Evolutionary conservation across 2,113 vertebrate genomes (phyloP).

Genomic region (Lepidothrix coronata): DNA sequence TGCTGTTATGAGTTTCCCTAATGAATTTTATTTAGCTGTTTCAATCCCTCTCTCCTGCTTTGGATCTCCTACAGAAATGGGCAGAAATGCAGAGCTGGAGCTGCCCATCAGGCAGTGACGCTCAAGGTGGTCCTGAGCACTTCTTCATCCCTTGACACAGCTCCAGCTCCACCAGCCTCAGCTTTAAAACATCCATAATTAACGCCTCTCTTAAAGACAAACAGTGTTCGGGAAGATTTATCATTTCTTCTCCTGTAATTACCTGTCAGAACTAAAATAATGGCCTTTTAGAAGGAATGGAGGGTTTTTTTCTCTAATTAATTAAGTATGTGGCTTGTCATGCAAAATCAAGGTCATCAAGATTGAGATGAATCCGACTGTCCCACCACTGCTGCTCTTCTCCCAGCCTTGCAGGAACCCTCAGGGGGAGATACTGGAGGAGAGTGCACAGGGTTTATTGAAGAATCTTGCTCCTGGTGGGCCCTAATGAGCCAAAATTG

Average conservation of each 20-base stretch:
- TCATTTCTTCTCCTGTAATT: slow-evolving; percentile 42
- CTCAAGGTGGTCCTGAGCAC: background rate
- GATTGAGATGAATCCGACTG: slow-evolving; percentile 2
- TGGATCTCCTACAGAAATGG: rapidly evolving
- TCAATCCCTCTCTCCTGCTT: background rate
- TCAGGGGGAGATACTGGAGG: background rate
- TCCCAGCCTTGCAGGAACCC: background rate
- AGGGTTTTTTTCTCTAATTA: background rate
- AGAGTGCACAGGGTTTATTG: background rate
- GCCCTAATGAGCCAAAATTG: background rate
- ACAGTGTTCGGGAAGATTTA: slow-evolving; percentile 11
- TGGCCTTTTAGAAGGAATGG: background rate
- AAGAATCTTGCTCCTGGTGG: background rate
- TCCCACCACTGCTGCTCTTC: background rate
- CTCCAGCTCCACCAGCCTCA: background rate
- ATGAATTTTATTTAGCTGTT: background rate
- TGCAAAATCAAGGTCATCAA: slow-evolving; percentile 45
- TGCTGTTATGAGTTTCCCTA: background rate
- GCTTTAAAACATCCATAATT: background rate
- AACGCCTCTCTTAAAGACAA: slow-evolving; percentile 27
- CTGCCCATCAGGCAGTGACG: background rate
- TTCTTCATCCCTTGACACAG: background rate
- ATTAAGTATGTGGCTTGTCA: slow-evolving; percentile 50
- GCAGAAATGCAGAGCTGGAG: background rate
- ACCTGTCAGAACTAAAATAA: slow-evolving; percentile 38